Evolutionary conservation across 2,888 invertebrate genomes (phyloP).

Genomic region (Hyalella azteca): DNA sequence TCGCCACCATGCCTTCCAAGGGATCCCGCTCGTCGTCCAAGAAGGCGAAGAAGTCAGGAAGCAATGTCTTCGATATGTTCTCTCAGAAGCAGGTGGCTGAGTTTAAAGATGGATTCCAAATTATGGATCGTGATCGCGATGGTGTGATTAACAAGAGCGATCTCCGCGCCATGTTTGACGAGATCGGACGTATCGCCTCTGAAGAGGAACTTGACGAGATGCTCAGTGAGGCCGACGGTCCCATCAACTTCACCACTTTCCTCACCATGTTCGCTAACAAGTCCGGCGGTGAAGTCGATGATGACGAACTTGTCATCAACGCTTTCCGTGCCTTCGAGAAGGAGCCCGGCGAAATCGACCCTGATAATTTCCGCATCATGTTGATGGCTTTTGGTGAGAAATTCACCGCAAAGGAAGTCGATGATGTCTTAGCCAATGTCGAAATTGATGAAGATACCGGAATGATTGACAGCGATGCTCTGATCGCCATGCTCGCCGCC

Average conservation of each 20-base stretch:
- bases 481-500: conserved; percentile 57
- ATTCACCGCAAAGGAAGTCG: conserved; percentile 70
- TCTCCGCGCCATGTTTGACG: conserved; percentile 70
- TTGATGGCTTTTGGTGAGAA: conserved; percentile 73
- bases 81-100: conserved; percentile 59
- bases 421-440: conserved; percentile 58
- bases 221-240: conserved; percentile 69
- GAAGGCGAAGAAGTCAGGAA: conserved; percentile 58
- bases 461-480: conserved; percentile 52
- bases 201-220: conserved; percentile 70
- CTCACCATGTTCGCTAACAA: conserved; percentile 59
- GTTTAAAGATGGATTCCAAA: conserved; percentile 65
- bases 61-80: conserved; percentile 59
- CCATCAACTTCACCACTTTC: conserved; percentile 59
- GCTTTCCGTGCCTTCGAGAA: conserved; percentile 61
- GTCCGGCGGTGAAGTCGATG: conserved; percentile 69
- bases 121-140: conserved; percentile 73
- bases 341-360: conserved; percentile 57
- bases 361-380: conserved; percentile 68
- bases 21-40: conserved; percentile 65
- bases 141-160: conserved; percentile 73
- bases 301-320: conserved; percentile 71
- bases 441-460: conserved; percentile 58
- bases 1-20: conserved; percentile 58
- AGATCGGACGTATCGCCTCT: conserved; percentile 69